Evolutionary conservation across 2,888 invertebrate genomes (phyloP), one percentile per base, ranked within the genome.

Genomic region (Drosophila mercatorum): DNA sequence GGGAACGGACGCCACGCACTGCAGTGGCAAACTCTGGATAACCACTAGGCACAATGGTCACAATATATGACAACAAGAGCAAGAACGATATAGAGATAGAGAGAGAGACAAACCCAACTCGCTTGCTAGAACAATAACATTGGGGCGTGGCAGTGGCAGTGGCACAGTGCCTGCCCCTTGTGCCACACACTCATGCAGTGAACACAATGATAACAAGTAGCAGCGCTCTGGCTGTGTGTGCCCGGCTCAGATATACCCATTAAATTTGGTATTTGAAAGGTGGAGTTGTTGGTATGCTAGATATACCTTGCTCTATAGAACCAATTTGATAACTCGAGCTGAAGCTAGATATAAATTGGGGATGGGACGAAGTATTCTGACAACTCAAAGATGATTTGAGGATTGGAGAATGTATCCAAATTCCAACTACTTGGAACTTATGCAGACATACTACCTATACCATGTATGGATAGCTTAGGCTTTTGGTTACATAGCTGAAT

Each of bases 1-100:
- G 68, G 64, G 55, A 31, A 41, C 55, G 55, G 55, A 31, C 71
- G 65, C 63, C 85, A 85, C 88, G 88, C 85, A 85, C 83, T 88
- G 85, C 88, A 88, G 76, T 70, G 72, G 59, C 31, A 31, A 65
- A 22, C 66, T 67, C 40, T 26, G 47, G 53, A 49, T 56, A 51
- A 43, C 41, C 46, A 56, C 34, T 36, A 43, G 65, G 36, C 65
- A 76, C 61, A 72, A 68, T 67, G 75, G 53, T 41, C 63, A 75
- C 68, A 73, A 69, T 58, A 52, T 36, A 36, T 51, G 51, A 51
- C 46, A 60, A 69, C 69, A 75, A 58, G 14, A 28, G 14, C 14
- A 47, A 11, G 41, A 56, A 66, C 65, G 64, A 58, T 57, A 41
- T 28, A 47, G 47, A 31, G 17, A 17, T 0, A 17, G 17, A 17